Percentiles rank a stretch among this genome's conserved stretches.
These are phyloP conservation scores for Uropsilus gracilis DNA, from an alignment of 2,113 vertebrate species.

Conservation along the genomic window DNA sequence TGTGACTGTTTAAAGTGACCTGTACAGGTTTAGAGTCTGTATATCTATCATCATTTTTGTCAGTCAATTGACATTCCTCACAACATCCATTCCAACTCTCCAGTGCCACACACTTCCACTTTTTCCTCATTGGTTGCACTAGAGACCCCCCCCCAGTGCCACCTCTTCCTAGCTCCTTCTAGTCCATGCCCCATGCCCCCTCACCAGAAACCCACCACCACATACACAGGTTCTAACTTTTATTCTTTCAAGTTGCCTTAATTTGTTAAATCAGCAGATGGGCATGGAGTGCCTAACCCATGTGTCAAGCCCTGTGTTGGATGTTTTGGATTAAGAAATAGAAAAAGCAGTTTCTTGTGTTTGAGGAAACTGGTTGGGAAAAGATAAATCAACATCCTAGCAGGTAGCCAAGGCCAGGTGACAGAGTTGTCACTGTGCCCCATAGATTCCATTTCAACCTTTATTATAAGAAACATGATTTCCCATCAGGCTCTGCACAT, in stretches of 20 bases:
- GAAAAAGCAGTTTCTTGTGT: not conserved
- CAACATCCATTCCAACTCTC: slow-evolving; percentile 1
- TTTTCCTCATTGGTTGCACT: not conserved
- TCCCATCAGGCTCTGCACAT: slow-evolving; percentile 41
- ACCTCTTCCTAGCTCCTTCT: not conserved
- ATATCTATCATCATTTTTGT: slow-evolving; percentile 15
- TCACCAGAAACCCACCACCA: not conserved
- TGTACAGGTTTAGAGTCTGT: not conserved
- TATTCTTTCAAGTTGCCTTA: not conserved
- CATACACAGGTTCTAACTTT: not conserved
- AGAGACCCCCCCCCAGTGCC: not conserved
- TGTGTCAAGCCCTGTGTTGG: slow-evolving; percentile 1
- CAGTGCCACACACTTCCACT: not conserved
- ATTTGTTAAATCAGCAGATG: not conserved
- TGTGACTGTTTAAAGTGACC: not conserved
- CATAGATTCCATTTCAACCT: slow-evolving; percentile 49
- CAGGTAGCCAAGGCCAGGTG: slow-evolving; percentile 46
- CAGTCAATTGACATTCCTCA: not conserved
- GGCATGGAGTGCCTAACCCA: not conserved
- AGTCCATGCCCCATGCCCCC: not conserved
- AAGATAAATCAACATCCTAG: slow-evolving; percentile 67
- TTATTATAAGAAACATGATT: slow-evolving; percentile 55
- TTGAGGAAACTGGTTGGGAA: slow-evolving; percentile 1
- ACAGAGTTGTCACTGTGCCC: slow-evolving; percentile 44
- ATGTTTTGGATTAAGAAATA: slow-evolving; percentile 32